Evolutionary conservation across 2,797 vertebrate species (phyloP), one percentile per base, ranked within the genome.

Genomic region (Tamandua tetradactyla): DNA sequence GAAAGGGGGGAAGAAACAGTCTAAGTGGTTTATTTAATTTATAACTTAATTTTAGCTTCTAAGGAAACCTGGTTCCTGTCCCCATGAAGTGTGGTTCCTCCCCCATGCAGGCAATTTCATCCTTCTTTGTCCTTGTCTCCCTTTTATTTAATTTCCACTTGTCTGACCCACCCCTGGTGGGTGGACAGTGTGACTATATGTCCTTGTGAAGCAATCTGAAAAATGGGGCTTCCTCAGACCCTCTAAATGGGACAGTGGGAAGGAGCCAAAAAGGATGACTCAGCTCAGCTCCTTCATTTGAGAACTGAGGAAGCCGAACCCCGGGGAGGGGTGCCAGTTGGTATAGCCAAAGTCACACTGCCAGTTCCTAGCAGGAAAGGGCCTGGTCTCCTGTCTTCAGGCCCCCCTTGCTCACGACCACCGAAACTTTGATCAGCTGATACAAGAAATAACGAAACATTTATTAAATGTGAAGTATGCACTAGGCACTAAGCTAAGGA

Each of bases 1-100:
- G 52, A 75, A 64, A 87, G 87, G 62, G 87, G 62, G 13, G 13
- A 84, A 84, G 66, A 79, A 18, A 8, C 59, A 89, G 52, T 22
- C 85, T 35, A 37, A 37, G 55, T n/a, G 71, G 42, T n/a, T 76
- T 42, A 44, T 40, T 76, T 42, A 37, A 74, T 20, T 27, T 59
- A 22, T 74, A 30, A 85, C 55, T 57, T 27, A 69, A 42, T 27
- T 64, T 15, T 14, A 11, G 40, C 52, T 80, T 82, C n/a, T 2
- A 13, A 40, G 32, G 88, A 47, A 87, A 74, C 71, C 22, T n/a
- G 25, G 30, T 4, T 8, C 8, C 35, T 6, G n/a, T 3, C 1
- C 74, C 52, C 1, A 1, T 6, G 0, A 2, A 44, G 40, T 17
- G 32, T 22, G 40, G 10, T 44, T 80, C 59, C 32, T 32, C 44